A percentile compares a stretch with the other conserved stretches of the same genome.
Conservation (phyloP, 2,113 vertebrate genomes). For the Gyps fulvus region DNA sequence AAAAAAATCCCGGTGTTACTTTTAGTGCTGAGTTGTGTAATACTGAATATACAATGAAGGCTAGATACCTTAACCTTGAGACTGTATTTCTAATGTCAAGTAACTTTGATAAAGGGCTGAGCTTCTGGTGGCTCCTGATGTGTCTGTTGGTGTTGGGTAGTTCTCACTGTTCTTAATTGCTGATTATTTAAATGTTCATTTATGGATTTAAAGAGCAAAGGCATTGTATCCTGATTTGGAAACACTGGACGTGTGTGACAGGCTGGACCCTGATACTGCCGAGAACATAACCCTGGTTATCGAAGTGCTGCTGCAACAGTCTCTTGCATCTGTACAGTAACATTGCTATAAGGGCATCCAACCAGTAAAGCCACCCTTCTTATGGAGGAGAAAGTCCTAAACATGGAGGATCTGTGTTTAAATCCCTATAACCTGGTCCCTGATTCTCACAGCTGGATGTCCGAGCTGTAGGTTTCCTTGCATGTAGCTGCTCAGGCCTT, state of each 20-base stretch:
- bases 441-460: not conserved
- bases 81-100: not conserved
- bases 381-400: not conserved
- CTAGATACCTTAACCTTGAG: not conserved
- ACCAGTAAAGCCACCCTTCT: not conserved
- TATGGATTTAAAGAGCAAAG: not conserved
- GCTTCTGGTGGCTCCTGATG: not conserved
- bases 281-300: not conserved
- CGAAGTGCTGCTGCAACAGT: not conserved
- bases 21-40: not conserved
- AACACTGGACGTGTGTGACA: rapidly evolving
- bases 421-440: not conserved
- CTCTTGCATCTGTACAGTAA: not conserved
- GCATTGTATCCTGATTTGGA: not conserved
- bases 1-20: not conserved
- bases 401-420: not conserved
- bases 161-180: not conserved
- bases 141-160: not conserved
- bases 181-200: not conserved
- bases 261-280: rapidly evolving
- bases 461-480: not conserved
- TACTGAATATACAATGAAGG: not conserved
- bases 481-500: not conserved
- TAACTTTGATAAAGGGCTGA: not conserved
- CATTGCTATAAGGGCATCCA: not conserved